Conservation (phyloP, 1,140 invertebrate genomes). For the Meloidogyne hapla region DNA sequence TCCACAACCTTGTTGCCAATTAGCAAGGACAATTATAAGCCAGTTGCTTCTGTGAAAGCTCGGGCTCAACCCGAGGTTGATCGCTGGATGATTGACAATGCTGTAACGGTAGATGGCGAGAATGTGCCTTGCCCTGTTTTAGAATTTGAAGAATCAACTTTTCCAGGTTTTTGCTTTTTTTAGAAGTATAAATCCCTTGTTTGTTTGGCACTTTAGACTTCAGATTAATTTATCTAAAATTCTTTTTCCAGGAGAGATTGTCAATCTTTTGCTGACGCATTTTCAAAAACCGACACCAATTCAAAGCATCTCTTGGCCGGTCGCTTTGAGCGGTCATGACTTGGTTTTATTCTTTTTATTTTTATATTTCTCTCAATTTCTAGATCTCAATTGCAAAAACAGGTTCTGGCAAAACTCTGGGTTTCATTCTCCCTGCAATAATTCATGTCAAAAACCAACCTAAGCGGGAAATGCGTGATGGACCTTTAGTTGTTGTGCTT, state of each 20-base stretch:
- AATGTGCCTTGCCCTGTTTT: constrained; percentile 52
- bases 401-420: constrained; percentile 82
- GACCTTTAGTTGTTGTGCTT: constrained; percentile 72
- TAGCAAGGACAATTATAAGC: constrained; percentile 49
- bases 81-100: constrained; percentile 47
- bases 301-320: constrained; percentile 66
- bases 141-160: constrained; percentile 50
- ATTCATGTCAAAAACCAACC: constrained; percentile 89
- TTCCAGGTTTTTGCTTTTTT: constrained; percentile 27
- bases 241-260: constrained; percentile 37
- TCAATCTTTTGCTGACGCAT: constrained; percentile 37
- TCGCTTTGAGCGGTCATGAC: constrained; percentile 68
- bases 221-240: too few relatives aligned
- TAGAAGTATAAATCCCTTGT: background rate
- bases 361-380: too few relatives aligned
- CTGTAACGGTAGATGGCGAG: constrained; percentile 51
- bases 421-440: constrained; percentile 70
- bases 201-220: too few relatives aligned
- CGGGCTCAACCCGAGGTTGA: constrained; percentile 46
- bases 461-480: constrained; percentile 26
- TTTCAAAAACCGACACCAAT: constrained; percentile 64
- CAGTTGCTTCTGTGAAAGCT: constrained; percentile 36
- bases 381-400: constrained; percentile 85
- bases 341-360: constrained; percentile 71
- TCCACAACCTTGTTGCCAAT: constrained; percentile 38